Percentiles rank a stretch among this genome's conserved stretches.
Conservation (phyloP, 2,797 vertebrate species). For the Orientallactaga sibirica region DNA sequence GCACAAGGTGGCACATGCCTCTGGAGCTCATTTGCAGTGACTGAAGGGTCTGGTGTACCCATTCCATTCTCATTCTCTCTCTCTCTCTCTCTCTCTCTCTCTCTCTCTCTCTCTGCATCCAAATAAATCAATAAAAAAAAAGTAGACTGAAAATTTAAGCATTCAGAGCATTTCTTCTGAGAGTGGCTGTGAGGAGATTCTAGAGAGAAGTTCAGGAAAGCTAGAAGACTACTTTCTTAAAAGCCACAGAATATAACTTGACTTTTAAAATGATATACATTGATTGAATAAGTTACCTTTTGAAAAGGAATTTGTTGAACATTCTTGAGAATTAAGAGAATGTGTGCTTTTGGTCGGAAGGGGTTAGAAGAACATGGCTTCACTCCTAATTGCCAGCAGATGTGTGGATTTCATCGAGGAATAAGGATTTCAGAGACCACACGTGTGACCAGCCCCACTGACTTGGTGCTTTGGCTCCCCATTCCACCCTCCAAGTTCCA, state of each 20-base stretch:
- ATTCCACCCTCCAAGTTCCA: neutral
- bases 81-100: too few species aligned
- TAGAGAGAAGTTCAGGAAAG: neutral
- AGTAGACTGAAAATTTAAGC: neutral
- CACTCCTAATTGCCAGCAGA: conserved; percentile 40
- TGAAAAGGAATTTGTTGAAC: conserved; percentile 18
- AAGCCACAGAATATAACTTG: neutral
- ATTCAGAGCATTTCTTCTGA: neutral
- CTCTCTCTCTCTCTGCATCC: too few species aligned
- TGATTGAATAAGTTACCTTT: conserved; percentile 14
- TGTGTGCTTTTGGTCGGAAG: neutral
- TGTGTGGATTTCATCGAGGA: neutral
- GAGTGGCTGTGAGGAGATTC: neutral
- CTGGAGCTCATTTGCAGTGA: too few species aligned
- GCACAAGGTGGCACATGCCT: too few species aligned
- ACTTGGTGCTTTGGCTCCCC: neutral
- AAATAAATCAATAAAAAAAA: neutral
- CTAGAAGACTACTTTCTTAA: neutral
- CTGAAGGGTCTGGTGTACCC: too few species aligned
- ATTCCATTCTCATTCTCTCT: too few species aligned
- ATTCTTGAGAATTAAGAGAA: conserved; percentile 32
- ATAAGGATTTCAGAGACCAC: neutral
- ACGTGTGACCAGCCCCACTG: neutral
- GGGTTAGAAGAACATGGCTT: neutral
- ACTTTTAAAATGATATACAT: conserved; percentile 6